Percentiles rank a stretch among this genome's conserved stretches.
Conservation (phyloP, 2,113 vertebrate genomes). For the Neotragus pygmaeus region DNA sequence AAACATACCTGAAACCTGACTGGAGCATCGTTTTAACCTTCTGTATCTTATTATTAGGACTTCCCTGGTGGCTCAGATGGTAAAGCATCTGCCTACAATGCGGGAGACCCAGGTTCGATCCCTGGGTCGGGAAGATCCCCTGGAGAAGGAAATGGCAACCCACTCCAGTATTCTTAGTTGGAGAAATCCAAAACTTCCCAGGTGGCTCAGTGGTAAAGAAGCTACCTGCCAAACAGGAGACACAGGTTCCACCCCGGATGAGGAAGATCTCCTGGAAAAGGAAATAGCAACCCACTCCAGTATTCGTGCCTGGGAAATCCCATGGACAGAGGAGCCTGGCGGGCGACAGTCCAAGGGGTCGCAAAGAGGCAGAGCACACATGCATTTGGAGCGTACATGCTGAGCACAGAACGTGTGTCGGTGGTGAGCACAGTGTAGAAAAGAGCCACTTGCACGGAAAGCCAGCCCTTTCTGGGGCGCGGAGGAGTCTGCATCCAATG, state of each 20-base stretch:
- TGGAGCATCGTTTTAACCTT: rapidly evolving
- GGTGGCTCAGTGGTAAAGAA: neutral
- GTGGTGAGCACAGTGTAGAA: neutral
- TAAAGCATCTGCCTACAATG: neutral
- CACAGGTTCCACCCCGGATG: no score
- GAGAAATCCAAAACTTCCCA: neutral
- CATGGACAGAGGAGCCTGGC: neutral
- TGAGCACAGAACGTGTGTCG: neutral
- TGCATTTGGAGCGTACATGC: rapidly evolving
- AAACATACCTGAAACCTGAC: neutral
- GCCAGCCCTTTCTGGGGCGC: neutral
- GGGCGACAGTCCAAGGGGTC: rapidly evolving
- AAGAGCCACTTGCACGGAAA: neutral
- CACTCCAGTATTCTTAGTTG: neutral
- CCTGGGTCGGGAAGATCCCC: neutral
- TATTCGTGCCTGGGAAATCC: neutral
- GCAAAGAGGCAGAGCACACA: neutral
- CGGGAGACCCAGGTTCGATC: neutral
- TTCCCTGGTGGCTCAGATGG: neutral
- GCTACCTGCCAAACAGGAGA: neutral
- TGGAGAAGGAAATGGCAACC: neutral
- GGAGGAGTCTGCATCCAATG: conserved; percentile 52
- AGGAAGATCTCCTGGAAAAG: neutral
- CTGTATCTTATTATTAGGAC: neutral
- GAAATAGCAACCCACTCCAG: neutral